Base-by-base conservation (phyloP, 2,888 invertebrate species). In the Drosophila colorata region DNA sequence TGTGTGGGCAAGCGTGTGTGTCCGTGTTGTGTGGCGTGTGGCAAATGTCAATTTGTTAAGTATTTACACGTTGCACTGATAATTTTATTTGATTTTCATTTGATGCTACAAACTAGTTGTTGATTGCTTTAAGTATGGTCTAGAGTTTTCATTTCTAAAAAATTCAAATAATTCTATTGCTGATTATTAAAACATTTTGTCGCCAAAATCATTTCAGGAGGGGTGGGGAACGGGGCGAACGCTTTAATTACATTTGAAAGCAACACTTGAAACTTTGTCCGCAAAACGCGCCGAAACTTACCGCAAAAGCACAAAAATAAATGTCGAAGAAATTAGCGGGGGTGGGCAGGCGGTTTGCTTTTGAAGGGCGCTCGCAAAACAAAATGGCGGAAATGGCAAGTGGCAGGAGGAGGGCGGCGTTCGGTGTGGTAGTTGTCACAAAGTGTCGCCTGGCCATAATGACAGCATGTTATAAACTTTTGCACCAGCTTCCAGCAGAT, bases 11-110 rank as follows among this genome's bases (percentile, higher is more conserved):
- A 52, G 56, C 16, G 28, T 52, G 46, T 40, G 55, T 25, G 16
- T n/a, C 47, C 41, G 56, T 67, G 41, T 49, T 46, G 49, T 64
- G 47, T 20, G 40, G 69, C 69, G 35, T 46, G 66, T 59, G 71
- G 74, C 69, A 80, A 84, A 86, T 74, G 87, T 82, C 88, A 87
- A 90, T 90, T 90, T 91, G 88, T 87, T 78, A 81, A 87, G 78
- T 90, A 86, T 90, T 90, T 84, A 89, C 90, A 89, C 87, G 89
- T 88, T 90, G 87, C 79, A 73, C 81, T 76, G 89, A 79, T 88
- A 84, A 90, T 89, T 90, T 90, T 81, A 89, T 90, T 90, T 88
- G 88, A 85, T 87, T 88, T 87, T 87, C 86, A 89, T 89, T 83
- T 86, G 65, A 84, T 69, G 80, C 89, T 80, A 80, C 88, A 90